phyloP scores from a whole-genome alignment of 2,113 vertebrate species.

The Myodes glareolus region DNA sequence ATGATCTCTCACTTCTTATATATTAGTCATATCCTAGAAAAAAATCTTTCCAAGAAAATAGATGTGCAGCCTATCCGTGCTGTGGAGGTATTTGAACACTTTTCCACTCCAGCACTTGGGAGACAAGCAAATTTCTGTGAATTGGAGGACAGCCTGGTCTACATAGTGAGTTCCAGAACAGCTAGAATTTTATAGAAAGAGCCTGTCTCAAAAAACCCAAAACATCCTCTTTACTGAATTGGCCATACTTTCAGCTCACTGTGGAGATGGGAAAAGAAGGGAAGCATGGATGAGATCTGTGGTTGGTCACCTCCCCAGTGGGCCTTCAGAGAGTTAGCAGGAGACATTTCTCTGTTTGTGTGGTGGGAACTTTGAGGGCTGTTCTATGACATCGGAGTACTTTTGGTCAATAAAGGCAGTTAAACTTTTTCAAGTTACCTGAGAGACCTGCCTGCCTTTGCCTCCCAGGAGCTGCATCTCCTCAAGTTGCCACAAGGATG shows the following conservation, averaged over 20 bases:
- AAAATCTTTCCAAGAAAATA: not conserved
- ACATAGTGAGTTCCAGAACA: not conserved
- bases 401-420: not conserved
- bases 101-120: not conserved
- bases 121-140: not conserved
- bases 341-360: not conserved
- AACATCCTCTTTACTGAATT: not conserved
- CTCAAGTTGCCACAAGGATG: too few relatives aligned
- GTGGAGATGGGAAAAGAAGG: not conserved
- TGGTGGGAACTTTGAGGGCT: not conserved
- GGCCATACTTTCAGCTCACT: not conserved
- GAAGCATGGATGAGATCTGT: not conserved
- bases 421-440: not conserved
- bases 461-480: too few relatives aligned
- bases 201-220: not conserved
- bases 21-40: slow-evolving; percentile 3
- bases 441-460: too few relatives aligned
- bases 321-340: not conserved
- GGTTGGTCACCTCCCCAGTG: not conserved
- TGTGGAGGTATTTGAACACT: not conserved
- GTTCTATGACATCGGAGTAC: not conserved
- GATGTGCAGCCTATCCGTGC: not conserved
- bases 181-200: not conserved
- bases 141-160: not conserved
- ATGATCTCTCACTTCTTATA: not conserved